phyloP scores from a whole-genome alignment of 2,888 invertebrate genomes.

The Harmothoe impar region DNA sequence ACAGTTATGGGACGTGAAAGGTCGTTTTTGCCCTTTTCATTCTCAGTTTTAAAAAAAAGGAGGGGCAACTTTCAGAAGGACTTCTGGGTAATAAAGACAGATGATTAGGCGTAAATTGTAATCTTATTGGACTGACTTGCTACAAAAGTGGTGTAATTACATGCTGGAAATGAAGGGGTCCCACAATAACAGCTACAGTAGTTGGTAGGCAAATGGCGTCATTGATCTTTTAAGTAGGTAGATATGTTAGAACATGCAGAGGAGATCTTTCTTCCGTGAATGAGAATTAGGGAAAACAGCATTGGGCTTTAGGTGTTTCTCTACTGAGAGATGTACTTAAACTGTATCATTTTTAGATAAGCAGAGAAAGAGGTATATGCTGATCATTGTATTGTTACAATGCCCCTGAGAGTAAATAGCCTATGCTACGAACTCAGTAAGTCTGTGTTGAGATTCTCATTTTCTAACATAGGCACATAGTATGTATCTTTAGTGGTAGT shows the following conservation, averaged over 20 bases:
- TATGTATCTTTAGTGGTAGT: too few species aligned
- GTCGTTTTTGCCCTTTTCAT: neutral
- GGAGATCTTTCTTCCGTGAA: slow-evolving; percentile 4
- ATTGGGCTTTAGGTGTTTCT: too few species aligned
- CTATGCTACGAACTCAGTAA: too few species aligned
- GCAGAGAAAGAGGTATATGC: too few species aligned
- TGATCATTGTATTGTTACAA: too few species aligned
- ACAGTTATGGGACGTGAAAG: slow-evolving; percentile 23
- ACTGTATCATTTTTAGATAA: too few species aligned
- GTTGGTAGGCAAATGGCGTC: neutral
- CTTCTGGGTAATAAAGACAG: neutral
- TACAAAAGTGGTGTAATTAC: neutral
- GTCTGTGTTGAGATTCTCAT: too few species aligned
- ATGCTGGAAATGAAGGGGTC: neutral
- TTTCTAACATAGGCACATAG: too few species aligned
- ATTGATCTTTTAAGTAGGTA: neutral
- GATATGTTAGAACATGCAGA: neutral
- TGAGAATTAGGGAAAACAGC: too few species aligned
- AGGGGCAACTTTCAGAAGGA: neutral
- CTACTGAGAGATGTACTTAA: too few species aligned
- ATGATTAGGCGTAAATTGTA: neutral
- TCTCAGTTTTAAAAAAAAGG: neutral
- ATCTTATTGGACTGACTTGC: neutral
- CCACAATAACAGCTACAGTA: neutral
- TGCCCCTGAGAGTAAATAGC: too few species aligned